phyloP scores from a whole-genome alignment of 2,888 invertebrate species.

The Mimas tiliae region DNA sequence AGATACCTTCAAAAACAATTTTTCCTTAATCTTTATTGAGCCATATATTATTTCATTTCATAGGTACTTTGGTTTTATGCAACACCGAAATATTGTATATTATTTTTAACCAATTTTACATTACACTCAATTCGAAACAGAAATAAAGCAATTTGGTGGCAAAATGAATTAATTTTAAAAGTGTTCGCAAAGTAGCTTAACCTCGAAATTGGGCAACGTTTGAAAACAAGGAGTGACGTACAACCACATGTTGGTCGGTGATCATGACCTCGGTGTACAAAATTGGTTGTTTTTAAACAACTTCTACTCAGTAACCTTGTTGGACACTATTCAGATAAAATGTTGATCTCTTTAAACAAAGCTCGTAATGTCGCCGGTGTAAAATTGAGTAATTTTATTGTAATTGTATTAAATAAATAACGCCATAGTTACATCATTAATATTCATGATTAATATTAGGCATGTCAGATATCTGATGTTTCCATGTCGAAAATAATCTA shows the following conservation, averaged over 20 bases:
- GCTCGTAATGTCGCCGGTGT: not conserved
- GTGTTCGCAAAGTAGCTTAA: not conserved
- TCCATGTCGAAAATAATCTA: not conserved
- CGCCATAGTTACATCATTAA: not conserved
- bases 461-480: not conserved
- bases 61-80: too few species aligned
- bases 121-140: too few species aligned
- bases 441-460: not conserved
- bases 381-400: not conserved
- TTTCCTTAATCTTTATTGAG: not conserved
- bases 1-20: not conserved
- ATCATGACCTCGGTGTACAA: conserved; percentile 12
- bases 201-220: not conserved
- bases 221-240: conserved; percentile 1
- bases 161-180: not conserved
- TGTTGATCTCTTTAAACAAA: too few species aligned
- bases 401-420: not conserved
- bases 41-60: too few species aligned
- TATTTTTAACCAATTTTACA: too few species aligned
- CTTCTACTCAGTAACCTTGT: not conserved
- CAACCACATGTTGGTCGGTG: conserved; percentile 8
- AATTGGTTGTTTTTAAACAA: not conserved
- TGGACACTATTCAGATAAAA: too few species aligned
- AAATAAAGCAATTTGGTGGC: not conserved
- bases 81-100: too few species aligned